Evolutionary conservation across 2,113 vertebrate genomes (phyloP).

Genomic region (Oreotrochilus melanogaster): DNA sequence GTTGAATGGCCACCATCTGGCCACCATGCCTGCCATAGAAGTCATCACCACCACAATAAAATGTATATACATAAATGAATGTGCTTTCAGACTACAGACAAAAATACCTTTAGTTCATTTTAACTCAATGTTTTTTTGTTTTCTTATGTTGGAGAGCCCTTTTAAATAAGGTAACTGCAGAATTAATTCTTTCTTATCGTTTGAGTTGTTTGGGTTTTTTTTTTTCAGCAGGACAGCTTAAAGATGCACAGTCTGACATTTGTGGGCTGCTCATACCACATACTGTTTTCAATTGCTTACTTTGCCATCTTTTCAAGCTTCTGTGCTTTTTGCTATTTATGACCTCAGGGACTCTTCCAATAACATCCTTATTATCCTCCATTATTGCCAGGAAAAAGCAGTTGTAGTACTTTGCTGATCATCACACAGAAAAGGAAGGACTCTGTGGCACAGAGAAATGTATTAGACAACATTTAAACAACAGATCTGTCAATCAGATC

Average conservation of each 20-base stretch:
- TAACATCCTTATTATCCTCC: conserved; percentile 37
- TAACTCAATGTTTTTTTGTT: neutral
- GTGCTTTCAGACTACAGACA: neutral
- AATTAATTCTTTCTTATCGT: conserved; percentile 11
- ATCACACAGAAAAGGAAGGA: neutral
- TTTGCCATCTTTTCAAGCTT: conserved; percentile 36
- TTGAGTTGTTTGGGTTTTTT: neutral
- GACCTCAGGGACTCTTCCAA: conserved; percentile 46
- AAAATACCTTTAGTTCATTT: neutral
- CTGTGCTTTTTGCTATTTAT: conserved; percentile 59
- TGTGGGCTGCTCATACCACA: conserved; percentile 11
- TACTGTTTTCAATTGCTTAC: conserved; percentile 59
- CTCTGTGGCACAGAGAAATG: neutral
- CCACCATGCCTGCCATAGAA: neutral
- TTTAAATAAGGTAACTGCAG: neutral
- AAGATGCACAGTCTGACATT: conserved; percentile 26
- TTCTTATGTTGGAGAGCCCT: neutral
- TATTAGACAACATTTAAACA: neutral
- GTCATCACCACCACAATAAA: neutral
- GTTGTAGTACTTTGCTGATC: neutral
- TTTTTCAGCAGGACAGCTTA: neutral
- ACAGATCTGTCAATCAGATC: neutral
- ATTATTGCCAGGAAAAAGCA: neutral
- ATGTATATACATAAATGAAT: neutral
- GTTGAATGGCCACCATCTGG: neutral